These are phyloP conservation scores for Rhineura floridana DNA, from an alignment of 2,113 vertebrate species.

Conservation along the genomic window DNA sequence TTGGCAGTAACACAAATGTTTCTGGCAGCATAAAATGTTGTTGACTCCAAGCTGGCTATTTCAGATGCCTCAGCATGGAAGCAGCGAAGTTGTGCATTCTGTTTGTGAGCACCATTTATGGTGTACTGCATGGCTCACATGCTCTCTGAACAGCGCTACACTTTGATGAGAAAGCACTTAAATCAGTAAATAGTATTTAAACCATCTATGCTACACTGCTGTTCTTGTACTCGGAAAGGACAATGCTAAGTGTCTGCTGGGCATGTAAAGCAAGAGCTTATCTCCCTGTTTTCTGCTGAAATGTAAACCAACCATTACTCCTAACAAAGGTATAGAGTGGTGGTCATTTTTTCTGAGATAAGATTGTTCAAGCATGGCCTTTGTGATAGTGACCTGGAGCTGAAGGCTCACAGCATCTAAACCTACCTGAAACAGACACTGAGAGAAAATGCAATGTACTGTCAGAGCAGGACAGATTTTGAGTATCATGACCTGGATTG, in stretches of 20 bases:
- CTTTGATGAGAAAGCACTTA: constrained; percentile 15
- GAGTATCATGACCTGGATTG: neutral
- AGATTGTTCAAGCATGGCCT: neutral
- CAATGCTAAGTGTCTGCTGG: neutral
- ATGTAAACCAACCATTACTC: neutral
- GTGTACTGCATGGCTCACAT: neutral
- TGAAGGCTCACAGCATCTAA: neutral
- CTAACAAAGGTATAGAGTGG: neutral
- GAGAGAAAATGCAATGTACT: neutral
- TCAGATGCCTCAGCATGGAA: neutral
- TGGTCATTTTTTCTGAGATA: neutral
- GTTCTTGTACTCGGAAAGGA: neutral
- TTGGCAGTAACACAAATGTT: neutral
- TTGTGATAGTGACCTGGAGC: neutral
- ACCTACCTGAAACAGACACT: neutral
- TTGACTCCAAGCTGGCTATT: constrained; percentile 2
- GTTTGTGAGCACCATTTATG: neutral
- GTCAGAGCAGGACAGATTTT: neutral
- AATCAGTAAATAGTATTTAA: constrained; percentile 10
- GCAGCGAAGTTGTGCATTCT: neutral
- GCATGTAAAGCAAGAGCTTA: neutral
- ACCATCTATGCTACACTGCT: neutral
- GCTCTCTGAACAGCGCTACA: neutral
- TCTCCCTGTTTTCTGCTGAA: neutral
- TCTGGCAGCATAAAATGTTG: constrained; percentile 7